A percentile compares a stretch with the other conserved stretches of the same genome.
Conservation (phyloP, 2,113 vertebrate species). For the Turnix velox region DNA sequence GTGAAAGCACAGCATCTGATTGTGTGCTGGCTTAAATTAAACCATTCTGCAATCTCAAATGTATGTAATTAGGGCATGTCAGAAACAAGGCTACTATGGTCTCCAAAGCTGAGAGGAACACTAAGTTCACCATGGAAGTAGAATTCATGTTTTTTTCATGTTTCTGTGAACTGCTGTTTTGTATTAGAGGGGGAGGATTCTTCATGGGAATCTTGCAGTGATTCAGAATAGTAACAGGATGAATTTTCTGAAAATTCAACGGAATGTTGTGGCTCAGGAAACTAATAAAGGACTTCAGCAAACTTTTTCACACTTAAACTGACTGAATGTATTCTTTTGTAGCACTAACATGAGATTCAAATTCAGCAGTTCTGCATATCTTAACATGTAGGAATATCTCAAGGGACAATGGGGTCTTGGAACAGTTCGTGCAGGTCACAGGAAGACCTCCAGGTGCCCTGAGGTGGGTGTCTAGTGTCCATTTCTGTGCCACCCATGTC, state of each 20-base stretch:
- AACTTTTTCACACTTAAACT: background rate
- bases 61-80: constrained; percentile 8
- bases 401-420: too few species aligned
- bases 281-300: background rate
- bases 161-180: background rate
- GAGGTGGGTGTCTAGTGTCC: too few species aligned
- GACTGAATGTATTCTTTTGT: background rate
- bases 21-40: constrained; percentile 35
- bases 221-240: background rate
- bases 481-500: too few species aligned
- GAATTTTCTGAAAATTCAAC: background rate
- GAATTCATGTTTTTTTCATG: background rate
- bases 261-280: background rate
- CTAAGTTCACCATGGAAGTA: background rate
- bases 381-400: background rate
- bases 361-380: background rate
- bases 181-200: background rate
- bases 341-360: background rate
- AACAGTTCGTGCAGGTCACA: too few species aligned
- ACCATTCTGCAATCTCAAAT: constrained; percentile 34
- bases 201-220: background rate
- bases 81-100: constrained; percentile 35
- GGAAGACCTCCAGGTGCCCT: too few species aligned
- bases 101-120: background rate
- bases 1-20: constrained; percentile 33